A percentile compares a stretch with the other conserved stretches of the same genome.
These are phyloP conservation scores for Digitonthophagus gazella DNA, from an alignment of 2,888 invertebrate species.

Conservation along the genomic window DNA sequence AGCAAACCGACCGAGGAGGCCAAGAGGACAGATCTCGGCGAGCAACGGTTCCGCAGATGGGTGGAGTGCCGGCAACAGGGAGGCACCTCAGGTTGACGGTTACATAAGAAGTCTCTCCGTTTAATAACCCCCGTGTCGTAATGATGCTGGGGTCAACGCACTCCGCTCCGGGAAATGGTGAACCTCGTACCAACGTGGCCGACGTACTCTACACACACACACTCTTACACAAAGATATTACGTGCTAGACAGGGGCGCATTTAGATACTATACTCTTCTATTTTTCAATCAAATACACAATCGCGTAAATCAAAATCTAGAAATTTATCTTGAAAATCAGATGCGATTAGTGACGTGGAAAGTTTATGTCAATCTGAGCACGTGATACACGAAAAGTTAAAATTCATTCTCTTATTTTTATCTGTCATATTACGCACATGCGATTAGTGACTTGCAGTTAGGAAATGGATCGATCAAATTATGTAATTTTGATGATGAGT, in stretches of 20 bases:
- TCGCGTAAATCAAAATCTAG: neutral
- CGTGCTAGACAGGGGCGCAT: neutral
- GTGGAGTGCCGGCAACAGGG: conserved; percentile 5
- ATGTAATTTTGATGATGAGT: too few relatives aligned
- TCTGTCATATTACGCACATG: too few relatives aligned
- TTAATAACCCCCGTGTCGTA: conserved; percentile 50
- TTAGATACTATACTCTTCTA: neutral
- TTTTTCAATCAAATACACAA: neutral
- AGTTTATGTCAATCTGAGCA: too few relatives aligned
- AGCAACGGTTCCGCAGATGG: conserved; percentile 2
- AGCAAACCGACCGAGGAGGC: neutral
- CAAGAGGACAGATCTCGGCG: neutral
- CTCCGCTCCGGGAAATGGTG: conserved; percentile 15
- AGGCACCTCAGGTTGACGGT: conserved; percentile 44
- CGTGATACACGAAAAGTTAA: too few relatives aligned
- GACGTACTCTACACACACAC: conserved; percentile 9
- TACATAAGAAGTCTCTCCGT: conserved; percentile 48
- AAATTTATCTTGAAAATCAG: too few relatives aligned
- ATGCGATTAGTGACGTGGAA: too few relatives aligned
- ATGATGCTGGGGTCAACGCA: conserved; percentile 48
- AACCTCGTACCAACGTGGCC: conserved; percentile 1
- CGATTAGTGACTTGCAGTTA: too few relatives aligned
- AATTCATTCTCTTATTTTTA: too few relatives aligned
- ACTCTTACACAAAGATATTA: neutral
- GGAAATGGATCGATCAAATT: too few relatives aligned